phyloP scores from a whole-genome alignment of 2,888 invertebrate species.

The Nomada hirtipes region DNA sequence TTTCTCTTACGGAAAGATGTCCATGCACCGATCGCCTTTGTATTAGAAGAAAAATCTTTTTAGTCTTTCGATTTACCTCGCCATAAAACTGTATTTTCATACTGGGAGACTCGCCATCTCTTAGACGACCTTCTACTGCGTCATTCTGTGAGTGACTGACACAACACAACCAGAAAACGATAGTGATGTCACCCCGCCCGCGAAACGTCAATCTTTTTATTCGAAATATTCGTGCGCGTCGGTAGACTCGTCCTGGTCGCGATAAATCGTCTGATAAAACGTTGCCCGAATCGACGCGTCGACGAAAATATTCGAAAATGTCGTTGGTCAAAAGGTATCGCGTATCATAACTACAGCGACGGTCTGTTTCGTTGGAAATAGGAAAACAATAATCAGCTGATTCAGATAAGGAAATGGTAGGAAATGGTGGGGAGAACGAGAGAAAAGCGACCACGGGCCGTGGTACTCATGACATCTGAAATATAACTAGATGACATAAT shows the following conservation, averaged over 20 bases:
- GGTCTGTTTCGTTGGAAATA: slow-evolving; percentile 62
- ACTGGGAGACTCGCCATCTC: slow-evolving; percentile 76
- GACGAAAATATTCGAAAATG: slow-evolving; percentile 14
- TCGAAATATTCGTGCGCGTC: slow-evolving; percentile 52
- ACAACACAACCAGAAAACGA: slow-evolving; percentile 65
- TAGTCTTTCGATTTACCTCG: slow-evolving; percentile 71
- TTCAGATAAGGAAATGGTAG: slow-evolving; percentile 67
- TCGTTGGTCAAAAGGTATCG: slow-evolving; percentile 46
- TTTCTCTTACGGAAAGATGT: slow-evolving; percentile 10
- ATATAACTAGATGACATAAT: slow-evolving; percentile 42
- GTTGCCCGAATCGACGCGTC: slow-evolving; percentile 6
- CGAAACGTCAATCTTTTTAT: slow-evolving; percentile 69
- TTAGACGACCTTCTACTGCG: slow-evolving; percentile 79
- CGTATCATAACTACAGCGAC: slow-evolving; percentile 58
- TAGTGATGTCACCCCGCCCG: slow-evolving; percentile 67
- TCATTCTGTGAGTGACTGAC: slow-evolving; percentile 77
- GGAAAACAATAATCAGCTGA: slow-evolving; percentile 83
- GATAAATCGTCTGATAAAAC: neutral
- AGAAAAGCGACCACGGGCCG: slow-evolving; percentile 48
- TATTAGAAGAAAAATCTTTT: slow-evolving; percentile 9
- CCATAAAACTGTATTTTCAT: slow-evolving; percentile 77
- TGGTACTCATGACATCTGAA: slow-evolving; percentile 2
- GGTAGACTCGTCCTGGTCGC: neutral
- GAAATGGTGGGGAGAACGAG: slow-evolving; percentile 51
- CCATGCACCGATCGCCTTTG: slow-evolving; percentile 19